A percentile compares a stretch with the other conserved stretches of the same genome.
phyloP scores from a whole-genome alignment of 2,797 vertebrate genomes.

The Phataginus tricuspis region DNA sequence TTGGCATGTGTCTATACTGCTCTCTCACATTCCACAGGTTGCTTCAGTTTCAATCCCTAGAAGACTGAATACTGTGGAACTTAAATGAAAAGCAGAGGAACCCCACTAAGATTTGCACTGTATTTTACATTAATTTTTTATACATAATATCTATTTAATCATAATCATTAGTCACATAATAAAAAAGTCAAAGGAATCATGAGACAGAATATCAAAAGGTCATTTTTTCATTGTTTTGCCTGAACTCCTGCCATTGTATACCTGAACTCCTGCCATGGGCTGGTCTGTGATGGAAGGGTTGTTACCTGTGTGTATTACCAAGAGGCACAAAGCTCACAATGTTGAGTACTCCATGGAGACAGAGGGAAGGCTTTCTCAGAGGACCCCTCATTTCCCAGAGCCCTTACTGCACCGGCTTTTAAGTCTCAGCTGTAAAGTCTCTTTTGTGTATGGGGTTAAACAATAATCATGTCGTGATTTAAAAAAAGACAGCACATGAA shows the following conservation, averaged over 20 bases:
- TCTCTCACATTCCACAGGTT: not conserved
- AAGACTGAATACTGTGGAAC: not conserved
- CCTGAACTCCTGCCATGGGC: not conserved
- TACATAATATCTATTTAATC: slow-evolving; percentile 38
- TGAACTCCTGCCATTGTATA: not conserved
- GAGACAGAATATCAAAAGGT: slow-evolving; percentile 16
- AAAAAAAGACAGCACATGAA: slow-evolving; percentile 41
- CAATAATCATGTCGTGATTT: not conserved
- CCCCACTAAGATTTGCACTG: not conserved
- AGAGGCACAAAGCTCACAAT: not conserved
- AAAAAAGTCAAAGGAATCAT: slow-evolving; percentile 30
- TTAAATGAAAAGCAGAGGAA: slow-evolving; percentile 37
- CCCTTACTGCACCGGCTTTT: not conserved
- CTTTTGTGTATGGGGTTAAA: no score
- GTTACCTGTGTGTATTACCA: not conserved
- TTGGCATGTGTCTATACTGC: not conserved
- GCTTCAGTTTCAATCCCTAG: not conserved
- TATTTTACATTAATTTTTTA: slow-evolving; percentile 13
- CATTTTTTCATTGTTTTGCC: not conserved
- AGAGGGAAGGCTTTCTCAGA: not conserved
- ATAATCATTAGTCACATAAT: slow-evolving; percentile 45
- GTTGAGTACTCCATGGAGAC: not conserved
- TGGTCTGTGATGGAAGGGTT: not conserved
- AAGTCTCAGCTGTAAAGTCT: slow-evolving; percentile 37
- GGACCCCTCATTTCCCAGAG: not conserved